phyloP scores from a whole-genome alignment of 1,140 invertebrate species.

The Ptiloglossa arizonensis region DNA sequence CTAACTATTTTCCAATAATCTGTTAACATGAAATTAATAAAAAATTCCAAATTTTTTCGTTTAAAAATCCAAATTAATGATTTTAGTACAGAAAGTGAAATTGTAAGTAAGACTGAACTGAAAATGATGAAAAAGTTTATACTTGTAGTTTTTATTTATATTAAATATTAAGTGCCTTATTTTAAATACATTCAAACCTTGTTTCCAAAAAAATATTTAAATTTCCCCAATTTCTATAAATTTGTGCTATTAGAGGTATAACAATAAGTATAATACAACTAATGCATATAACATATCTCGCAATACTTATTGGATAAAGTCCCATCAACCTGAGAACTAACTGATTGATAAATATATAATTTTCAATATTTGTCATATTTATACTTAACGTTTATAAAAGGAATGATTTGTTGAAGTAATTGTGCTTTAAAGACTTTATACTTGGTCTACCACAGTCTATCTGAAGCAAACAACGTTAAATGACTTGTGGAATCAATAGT shows the following conservation, averaged over 20 bases:
- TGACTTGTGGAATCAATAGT: neutral
- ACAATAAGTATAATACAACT: constrained; percentile 63
- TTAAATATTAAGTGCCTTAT: constrained; percentile 4
- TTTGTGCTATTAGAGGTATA: constrained; percentile 60
- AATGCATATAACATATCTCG: constrained; percentile 55
- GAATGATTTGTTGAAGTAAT: neutral
- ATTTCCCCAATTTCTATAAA: constrained; percentile 58
- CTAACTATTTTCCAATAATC: constrained; percentile 66
- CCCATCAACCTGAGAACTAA: constrained; percentile 66
- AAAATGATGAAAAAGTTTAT: constrained; percentile 20
- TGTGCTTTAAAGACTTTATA: constrained; percentile 9
- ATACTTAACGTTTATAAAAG: neutral
- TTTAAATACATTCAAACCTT: constrained; percentile 50
- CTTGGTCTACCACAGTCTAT: neutral
- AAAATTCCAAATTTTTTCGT: constrained; percentile 40
- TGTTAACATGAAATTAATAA: constrained; percentile 64
- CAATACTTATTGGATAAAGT: constrained; percentile 64
- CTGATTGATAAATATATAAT: constrained; percentile 62
- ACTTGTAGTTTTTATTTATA: neutral
- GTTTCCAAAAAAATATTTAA: constrained; percentile 64
- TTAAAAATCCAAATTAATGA: constrained; percentile 63
- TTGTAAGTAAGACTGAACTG: constrained; percentile 68
- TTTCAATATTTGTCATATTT: constrained; percentile 56
- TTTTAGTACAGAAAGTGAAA: constrained; percentile 65
- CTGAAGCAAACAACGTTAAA: neutral